phyloP scores from a whole-genome alignment of 2,888 invertebrate genomes.

The Caprella mutica region DNA sequence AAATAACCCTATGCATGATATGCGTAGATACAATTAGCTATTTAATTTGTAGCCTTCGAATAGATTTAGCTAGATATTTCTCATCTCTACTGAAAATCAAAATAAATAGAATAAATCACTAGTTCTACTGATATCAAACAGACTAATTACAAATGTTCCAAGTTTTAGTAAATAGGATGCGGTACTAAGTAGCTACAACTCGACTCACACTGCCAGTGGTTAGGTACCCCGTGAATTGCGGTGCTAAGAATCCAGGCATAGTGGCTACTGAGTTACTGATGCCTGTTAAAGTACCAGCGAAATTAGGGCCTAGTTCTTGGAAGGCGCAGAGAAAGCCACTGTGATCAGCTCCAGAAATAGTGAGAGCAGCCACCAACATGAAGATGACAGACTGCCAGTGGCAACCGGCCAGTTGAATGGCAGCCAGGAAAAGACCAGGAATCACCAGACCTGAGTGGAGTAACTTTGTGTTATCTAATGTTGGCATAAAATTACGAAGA shows the following conservation, averaged over 20 bases:
- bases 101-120: no score
- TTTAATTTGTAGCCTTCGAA: no score
- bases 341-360: background rate
- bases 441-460: constrained; percentile 5
- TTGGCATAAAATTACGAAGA: no score
- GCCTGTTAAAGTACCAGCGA: constrained; percentile 8
- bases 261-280: constrained; percentile 11
- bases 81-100: no score
- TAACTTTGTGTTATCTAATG: no score
- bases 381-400: background rate
- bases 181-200: no score
- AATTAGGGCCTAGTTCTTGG: constrained; percentile 14
- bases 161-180: no score
- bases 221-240: constrained; percentile 1
- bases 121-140: no score
- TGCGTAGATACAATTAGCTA: no score
- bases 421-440: background rate
- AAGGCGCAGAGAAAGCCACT: constrained; percentile 11
- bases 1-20: no score
- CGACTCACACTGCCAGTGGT: constrained; percentile 6
- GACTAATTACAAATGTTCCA: no score
- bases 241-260: constrained; percentile 13
- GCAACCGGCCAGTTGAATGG: constrained; percentile 11
- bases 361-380: background rate
- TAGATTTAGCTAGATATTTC: no score